These are phyloP conservation scores for Coregonus suidteri DNA, from an alignment of 2,797 vertebrate genomes.

Conservation along the genomic window DNA sequence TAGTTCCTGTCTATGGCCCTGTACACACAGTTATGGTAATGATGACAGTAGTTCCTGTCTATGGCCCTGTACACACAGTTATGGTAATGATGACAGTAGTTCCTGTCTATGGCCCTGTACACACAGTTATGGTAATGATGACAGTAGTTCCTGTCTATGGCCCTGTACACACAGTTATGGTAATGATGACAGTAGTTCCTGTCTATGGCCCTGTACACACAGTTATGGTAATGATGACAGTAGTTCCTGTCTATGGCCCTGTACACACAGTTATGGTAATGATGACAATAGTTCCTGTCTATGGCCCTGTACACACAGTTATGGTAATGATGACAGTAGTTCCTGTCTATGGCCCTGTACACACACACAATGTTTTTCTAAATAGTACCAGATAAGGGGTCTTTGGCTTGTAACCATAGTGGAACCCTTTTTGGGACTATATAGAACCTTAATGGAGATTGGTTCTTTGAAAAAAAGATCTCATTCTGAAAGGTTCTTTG, in stretches of 20 bases:
- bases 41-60: conserved; percentile 27
- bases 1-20: too few relatives aligned
- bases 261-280: conserved; percentile 27
- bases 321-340: conserved; percentile 45
- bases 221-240: conserved; percentile 41
- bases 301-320: conserved; percentile 29
- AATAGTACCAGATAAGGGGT: too few relatives aligned
- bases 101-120: too few relatives aligned
- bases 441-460: too few relatives aligned
- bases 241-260: conserved; percentile 9
- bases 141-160: conserved; percentile 21
- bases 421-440: too few relatives aligned
- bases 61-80: conserved; percentile 12
- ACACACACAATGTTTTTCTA: too few relatives aligned
- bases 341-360: conserved; percentile 25
- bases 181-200: conserved; percentile 34
- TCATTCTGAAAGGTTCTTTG: too few relatives aligned
- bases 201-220: conserved; percentile 6
- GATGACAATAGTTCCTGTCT: conserved; percentile 34
- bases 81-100: conserved; percentile 38
- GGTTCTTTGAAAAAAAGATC: too few relatives aligned
- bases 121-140: conserved; percentile 35
- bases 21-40: conserved; percentile 31
- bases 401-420: too few relatives aligned
- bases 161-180: conserved; percentile 22